phyloP scores from a whole-genome alignment of 2,888 invertebrate genomes.

The Hirudinaria manillensis region DNA sequence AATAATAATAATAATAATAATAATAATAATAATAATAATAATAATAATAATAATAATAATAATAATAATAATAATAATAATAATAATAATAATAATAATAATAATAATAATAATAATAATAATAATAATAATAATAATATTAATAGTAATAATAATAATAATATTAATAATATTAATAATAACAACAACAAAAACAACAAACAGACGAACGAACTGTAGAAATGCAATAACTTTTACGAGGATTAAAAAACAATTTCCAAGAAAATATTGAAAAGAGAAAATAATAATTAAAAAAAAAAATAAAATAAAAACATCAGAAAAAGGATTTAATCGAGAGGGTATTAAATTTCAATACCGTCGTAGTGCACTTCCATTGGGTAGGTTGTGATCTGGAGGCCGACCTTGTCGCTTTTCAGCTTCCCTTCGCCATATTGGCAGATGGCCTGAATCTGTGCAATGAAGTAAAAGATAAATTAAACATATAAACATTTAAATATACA shows the following conservation, averaged over 20 bases:
- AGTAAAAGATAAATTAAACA: not conserved
- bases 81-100: conserved; percentile 7
- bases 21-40: conserved; percentile 12
- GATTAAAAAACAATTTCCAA: not conserved
- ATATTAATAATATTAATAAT: not conserved
- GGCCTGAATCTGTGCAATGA: conserved; percentile 38
- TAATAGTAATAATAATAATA: not conserved
- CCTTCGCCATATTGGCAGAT: conserved; percentile 41
- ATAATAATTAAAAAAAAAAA: not conserved
- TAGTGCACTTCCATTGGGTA: conserved; percentile 32
- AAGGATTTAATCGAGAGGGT: no score
- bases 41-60: conserved; percentile 14
- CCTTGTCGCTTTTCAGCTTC: conserved; percentile 39
- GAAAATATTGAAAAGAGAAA: not conserved
- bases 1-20: conserved; percentile 12
- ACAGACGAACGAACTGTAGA: no score
- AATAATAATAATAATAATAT: not conserved
- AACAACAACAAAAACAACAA: no score
- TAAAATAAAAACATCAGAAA: not conserved
- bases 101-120: conserved; percentile 1
- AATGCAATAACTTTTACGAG: not conserved
- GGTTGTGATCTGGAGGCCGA: conserved; percentile 39
- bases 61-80: not conserved
- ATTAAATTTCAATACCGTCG: no score
- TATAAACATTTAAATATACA: no score